Evolutionary conservation across 64 coral and sea anemone genomes (phyloP).

Genomic region (Hydrozoanthus tunicans): DNA sequence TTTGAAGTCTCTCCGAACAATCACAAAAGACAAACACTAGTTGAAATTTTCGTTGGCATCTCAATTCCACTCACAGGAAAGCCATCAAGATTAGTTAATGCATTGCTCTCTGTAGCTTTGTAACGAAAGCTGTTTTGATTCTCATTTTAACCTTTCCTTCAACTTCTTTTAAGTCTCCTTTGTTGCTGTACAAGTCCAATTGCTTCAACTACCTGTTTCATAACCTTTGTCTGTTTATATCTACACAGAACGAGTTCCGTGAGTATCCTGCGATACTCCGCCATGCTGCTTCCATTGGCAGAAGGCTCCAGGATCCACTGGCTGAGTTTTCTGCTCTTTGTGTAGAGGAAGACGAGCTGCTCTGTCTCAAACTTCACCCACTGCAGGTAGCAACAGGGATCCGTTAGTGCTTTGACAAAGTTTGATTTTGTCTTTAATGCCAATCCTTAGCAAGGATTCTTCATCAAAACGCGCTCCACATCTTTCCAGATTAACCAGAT

Average conservation of each 20-base stretch:
- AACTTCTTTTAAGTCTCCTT: not conserved
- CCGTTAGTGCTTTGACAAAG: not conserved
- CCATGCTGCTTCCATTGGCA: constrained; percentile 90
- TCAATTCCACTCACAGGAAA: no score
- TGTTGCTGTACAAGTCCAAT: not conserved
- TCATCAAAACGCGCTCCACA: no score
- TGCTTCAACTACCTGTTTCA: no score
- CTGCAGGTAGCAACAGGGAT: constrained; percentile 68
- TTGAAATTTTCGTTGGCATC: no score
- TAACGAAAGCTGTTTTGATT: no score
- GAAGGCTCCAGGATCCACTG: constrained; percentile 87
- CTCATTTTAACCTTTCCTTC: not conserved
- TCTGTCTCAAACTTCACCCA: constrained; percentile 89
- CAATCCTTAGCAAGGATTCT: no score
- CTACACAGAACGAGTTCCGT: constrained; percentile 82
- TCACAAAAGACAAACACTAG: not conserved
- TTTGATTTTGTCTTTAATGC: not conserved
- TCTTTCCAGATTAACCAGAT: no score
- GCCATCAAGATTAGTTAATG: no score
- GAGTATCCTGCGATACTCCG: constrained; percentile 91
- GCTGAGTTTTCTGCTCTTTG: constrained; percentile 87
- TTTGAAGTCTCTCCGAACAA: not conserved
- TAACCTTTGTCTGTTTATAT: not conserved
- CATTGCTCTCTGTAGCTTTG: no score
- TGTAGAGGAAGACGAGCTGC: constrained; percentile 93